Conservation (phyloP, 2,113 vertebrate genomes). For the Echinops telfairi region DNA sequence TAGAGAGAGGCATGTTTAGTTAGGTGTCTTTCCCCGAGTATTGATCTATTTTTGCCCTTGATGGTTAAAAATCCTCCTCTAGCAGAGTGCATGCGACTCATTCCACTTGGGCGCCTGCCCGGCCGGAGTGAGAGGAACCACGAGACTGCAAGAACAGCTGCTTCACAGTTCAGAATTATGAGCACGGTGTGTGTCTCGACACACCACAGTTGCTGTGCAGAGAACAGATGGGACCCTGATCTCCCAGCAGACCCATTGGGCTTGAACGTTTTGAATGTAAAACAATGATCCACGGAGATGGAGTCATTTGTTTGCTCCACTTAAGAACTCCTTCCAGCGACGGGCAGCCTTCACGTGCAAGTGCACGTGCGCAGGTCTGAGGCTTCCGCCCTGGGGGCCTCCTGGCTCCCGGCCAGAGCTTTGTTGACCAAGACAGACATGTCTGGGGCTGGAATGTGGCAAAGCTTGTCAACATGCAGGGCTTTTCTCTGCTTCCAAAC, state of each 20-base stretch:
- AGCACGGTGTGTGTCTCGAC: not conserved
- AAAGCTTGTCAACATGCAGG: slow-evolving; percentile 43
- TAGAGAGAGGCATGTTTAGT: not conserved
- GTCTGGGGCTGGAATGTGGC: slow-evolving; percentile 57
- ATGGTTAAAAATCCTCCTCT: slow-evolving; percentile 1
- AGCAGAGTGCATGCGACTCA: not conserved
- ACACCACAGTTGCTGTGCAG: slow-evolving; percentile 36
- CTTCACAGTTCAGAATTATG: slow-evolving; percentile 14
- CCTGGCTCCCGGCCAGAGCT: slow-evolving; percentile 45
- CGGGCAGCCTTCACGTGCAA: not conserved
- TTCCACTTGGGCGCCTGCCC: not conserved
- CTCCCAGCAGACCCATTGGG: slow-evolving; percentile 4
- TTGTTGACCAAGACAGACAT: slow-evolving; percentile 67
- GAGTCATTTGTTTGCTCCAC: slow-evolving; percentile 59
- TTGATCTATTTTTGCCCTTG: not conserved
- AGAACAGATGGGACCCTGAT: slow-evolving; percentile 41
- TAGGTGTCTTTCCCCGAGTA: not conserved
- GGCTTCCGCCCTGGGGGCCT: not conserved
- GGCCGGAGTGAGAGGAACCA: not conserved
- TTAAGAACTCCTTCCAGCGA: slow-evolving; percentile 52
- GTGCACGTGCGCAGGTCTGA: not conserved
- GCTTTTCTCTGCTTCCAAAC: slow-evolving; percentile 51
- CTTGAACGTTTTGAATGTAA: not conserved
- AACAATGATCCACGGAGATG: slow-evolving; percentile 24
- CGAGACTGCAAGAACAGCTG: slow-evolving; percentile 27